phyloP scores from a whole-genome alignment of 2,113 vertebrate genomes.

The Sylvilagus bachmani region DNA sequence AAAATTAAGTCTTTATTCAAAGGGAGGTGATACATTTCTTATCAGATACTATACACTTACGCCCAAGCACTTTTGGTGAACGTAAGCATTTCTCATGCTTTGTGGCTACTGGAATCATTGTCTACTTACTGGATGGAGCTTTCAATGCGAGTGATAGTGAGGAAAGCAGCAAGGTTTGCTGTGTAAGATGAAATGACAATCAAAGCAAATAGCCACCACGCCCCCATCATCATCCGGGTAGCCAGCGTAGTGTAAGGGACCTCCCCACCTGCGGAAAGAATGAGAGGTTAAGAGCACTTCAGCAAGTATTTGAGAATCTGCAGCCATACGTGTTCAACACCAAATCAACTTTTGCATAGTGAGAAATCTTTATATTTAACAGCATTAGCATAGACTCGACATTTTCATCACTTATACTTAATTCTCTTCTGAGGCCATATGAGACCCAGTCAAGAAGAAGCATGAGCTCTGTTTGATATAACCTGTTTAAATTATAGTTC shows the following conservation, averaged over 20 bases:
- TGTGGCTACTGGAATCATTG: constrained; percentile 36
- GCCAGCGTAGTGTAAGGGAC: constrained; percentile 98
- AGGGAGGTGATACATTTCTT: not conserved
- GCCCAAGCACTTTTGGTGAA: not conserved
- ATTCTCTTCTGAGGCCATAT: not conserved
- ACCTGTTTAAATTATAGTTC: not conserved
- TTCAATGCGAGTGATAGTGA: constrained; percentile 98
- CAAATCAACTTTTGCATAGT: not conserved
- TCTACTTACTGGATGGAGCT: constrained; percentile 99
- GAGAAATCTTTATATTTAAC: not conserved
- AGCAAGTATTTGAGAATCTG: not conserved
- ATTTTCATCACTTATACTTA: constrained; percentile 23
- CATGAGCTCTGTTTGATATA: not conserved
- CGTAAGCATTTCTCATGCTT: not conserved
- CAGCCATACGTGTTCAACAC: not conserved
- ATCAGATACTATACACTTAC: not conserved
- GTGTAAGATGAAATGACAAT: constrained; percentile 99
- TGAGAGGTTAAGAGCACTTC: constrained; percentile 65
- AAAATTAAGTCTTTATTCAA: constrained; percentile 2
- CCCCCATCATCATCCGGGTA: constrained; percentile 99
- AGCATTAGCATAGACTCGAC: not conserved
- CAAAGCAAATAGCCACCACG: constrained; percentile 99
- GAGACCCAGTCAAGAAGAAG: not conserved
- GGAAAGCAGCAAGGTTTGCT: constrained; percentile 98
- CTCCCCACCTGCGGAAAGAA: constrained; percentile 93